phyloP scores from a whole-genome alignment of 2,888 invertebrate genomes.

The Synanthedon andrenaeformis region DNA sequence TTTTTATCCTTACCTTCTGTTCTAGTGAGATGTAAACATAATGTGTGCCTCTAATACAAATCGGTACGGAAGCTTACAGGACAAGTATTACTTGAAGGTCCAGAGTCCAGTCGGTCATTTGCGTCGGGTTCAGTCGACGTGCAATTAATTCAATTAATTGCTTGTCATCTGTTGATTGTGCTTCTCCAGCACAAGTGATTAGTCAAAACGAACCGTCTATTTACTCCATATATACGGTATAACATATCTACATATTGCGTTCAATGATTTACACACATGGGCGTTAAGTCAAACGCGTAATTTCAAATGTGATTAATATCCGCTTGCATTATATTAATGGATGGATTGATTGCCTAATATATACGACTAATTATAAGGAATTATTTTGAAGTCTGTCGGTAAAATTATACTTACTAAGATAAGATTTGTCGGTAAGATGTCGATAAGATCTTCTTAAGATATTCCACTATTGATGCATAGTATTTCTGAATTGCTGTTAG shows the following conservation, averaged over 20 bases:
- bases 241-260: slow-evolving; percentile 10
- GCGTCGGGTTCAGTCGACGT: slow-evolving; percentile 8
- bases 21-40: no score
- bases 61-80: not conserved
- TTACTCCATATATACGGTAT: slow-evolving; percentile 6
- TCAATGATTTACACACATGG: slow-evolving; percentile 16
- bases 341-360: slow-evolving; percentile 14
- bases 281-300: slow-evolving; percentile 28
- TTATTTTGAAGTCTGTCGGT: slow-evolving; percentile 2
- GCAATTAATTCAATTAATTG: slow-evolving; percentile 59
- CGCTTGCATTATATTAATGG: slow-evolving; percentile 16
- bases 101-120: not conserved
- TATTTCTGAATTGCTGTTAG: no score
- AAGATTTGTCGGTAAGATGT: no score
- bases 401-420: not conserved
- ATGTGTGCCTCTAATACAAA: no score
- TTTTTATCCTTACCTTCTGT: no score
- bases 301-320: slow-evolving; percentile 32
- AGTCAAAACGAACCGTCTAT: slow-evolving; percentile 42
- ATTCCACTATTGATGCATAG: no score
- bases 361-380: slow-evolving; percentile 3
- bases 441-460: no score
- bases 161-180: slow-evolving; percentile 58
- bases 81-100: not conserved
- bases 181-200: slow-evolving; percentile 43